Percentiles rank a stretch among this genome's conserved stretches.
Conservation (phyloP, 2,113 vertebrate species). For the Epinephelus moara region DNA sequence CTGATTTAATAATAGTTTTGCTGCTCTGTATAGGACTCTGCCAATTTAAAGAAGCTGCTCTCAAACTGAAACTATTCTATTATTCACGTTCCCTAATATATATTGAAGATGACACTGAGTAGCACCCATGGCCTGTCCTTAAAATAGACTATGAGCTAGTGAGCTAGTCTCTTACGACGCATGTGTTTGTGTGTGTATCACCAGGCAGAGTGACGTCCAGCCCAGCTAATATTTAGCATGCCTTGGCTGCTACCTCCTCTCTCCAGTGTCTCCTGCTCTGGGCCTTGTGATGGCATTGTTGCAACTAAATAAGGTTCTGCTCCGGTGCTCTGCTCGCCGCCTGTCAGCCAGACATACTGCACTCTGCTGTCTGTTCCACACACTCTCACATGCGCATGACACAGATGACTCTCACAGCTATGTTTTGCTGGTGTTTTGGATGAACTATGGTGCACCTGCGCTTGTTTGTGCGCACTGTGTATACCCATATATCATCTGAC, state of each 20-base stretch:
- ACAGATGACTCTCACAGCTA: conserved; percentile 1
- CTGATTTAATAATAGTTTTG: neutral
- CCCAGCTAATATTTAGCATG: conserved; percentile 75
- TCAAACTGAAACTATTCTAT: neutral
- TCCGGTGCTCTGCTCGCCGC: conserved; percentile 37
- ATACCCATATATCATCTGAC: conserved; percentile 45
- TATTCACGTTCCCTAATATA: conserved; percentile 23
- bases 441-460: conserved; percentile 50
- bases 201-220: conserved; percentile 70
- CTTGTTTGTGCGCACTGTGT: neutral
- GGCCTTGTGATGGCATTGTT: conserved; percentile 73
- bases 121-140: conserved; percentile 45
- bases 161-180: conserved; percentile 43
- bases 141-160: conserved; percentile 73
- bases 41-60: neutral
- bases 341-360: conserved; percentile 50
- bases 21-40: neutral
- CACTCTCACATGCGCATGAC: conserved; percentile 20
- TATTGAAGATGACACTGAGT: conserved; percentile 53
- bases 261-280: conserved; percentile 55
- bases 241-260: conserved; percentile 63
- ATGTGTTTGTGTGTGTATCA: conserved; percentile 59
- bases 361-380: conserved; percentile 36
- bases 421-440: conserved; percentile 50
- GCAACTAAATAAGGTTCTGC: conserved; percentile 72